Base-by-base conservation (phyloP, 2,888 invertebrate genomes). In the Gastracanthus pulcherrimus region DNA sequence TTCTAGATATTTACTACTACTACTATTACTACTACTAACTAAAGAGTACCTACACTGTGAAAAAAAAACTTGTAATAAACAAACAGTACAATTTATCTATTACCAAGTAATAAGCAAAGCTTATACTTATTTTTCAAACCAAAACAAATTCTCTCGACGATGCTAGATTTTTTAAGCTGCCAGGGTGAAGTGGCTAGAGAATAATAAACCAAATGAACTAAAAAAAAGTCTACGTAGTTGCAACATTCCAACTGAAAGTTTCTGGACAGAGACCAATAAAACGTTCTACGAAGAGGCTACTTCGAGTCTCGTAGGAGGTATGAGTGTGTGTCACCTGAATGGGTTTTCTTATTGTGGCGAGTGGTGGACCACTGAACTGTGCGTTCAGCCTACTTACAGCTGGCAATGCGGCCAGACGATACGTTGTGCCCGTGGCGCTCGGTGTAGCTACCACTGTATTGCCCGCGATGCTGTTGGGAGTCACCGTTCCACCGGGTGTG, bases 321-420 rank as follows among this genome's bases (percentile, higher is more conserved):
- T 79, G 41, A 75, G 67, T 89, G 88, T 90, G 91, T 90, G 89
- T 91, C 91, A 91, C 91, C 91, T 91, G 91, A 89, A 91, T 87
- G 86, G 91, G 89, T 93, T 94, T 94, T 93, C 94, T 93, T 91
- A 94, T 92, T 91, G 91, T 91, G 89, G 94, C 92, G 92, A 94
- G 93, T 91, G 93, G 92, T 92, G 93, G 93, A 89, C 93, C 93
- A 91, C 93, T 93, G 93, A 94, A 94, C 91, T 92, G 92, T 87
- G 92, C 90, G 87, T 92, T 92, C 89, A 92, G 92, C 94, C 95
- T 95, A 96, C 96, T 96, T 95, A 96, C 96, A 93, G 96, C 95
- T 92, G 96, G 95, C 92, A 97, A 95, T 89, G 97, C 95, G 93
- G 97, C 96, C 92, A 97, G 95, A 91, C 97, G 95, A 93, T 97